Evolutionary conservation across 1,140 invertebrate species (phyloP), one percentile per base, ranked within the genome.

Genomic region (Aricia agestis): DNA sequence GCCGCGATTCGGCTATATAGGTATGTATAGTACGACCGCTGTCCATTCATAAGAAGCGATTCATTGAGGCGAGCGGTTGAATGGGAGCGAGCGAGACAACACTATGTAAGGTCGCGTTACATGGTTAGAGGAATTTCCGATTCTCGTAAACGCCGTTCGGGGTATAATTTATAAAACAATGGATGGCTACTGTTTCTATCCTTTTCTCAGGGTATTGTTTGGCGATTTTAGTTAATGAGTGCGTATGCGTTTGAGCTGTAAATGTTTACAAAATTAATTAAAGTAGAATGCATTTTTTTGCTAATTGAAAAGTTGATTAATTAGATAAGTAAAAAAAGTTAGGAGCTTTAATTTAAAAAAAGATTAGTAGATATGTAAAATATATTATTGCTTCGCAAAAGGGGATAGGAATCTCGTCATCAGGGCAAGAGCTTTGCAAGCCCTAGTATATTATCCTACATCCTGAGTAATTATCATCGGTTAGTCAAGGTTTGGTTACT

Each of bases 1-100:
- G 82, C 82, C 79, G 74, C 58, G 71, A 63, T 69, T 74, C 77
- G 74, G 75, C 73, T 70, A 67, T 71, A 80, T 68, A 82, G 74
- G 85, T 84, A 90, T 84, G 78, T 85, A 89, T 90, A 89, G 85
- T 90, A 89, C 82, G 82, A 77, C 78, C 80, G 85, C 82, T 84
- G 84, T 85, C 85, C 87, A 91, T 91, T 91, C 89, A 91, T 91
- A 89, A 91, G 86, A 86, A 89, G 82, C 86, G 78, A 83, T 88
- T 87, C 89, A 89, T 90, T 91, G 79, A 91, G 88, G 85, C 82
- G 81, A 77, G 78, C 76, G 80, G 66, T 78, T 91, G 89, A 91
- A 91, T 91, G 89, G 89, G 89, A 87, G 89, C 82, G 86, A 91
- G 77, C 70, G 89, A 83, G 89, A 90, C 71, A 69, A 79, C 67